Evolutionary conservation across 2,888 invertebrate genomes (phyloP).

Genomic region (Drosophila tanythrix): DNA sequence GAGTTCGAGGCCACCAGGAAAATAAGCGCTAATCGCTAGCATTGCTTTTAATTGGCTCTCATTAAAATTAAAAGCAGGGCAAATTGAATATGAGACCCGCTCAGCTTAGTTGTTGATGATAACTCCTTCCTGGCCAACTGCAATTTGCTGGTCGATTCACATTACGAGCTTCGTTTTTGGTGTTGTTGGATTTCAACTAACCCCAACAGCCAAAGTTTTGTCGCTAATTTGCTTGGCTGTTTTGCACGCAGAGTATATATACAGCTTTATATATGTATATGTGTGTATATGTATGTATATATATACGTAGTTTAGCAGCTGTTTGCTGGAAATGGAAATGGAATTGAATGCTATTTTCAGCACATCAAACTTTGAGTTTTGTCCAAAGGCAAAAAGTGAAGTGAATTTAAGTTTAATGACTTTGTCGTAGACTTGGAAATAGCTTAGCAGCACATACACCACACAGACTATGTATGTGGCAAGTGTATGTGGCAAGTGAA

Average conservation of each 20-base stretch:
- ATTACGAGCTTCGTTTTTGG: slow-evolving; percentile 10
- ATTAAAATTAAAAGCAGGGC: slow-evolving; percentile 78
- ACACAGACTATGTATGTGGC: slow-evolving; percentile 10
- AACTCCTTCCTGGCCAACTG: slow-evolving; percentile 25
- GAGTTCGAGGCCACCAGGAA: background rate
- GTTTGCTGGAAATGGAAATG: slow-evolving; percentile 55
- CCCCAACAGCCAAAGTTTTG: slow-evolving; percentile 65
- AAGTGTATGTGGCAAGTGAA: slow-evolving; percentile 23
- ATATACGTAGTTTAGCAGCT: slow-evolving; percentile 28
- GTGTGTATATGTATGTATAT: background rate
- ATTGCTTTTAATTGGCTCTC: slow-evolving; percentile 77
- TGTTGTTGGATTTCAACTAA: slow-evolving; percentile 57
- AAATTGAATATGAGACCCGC: slow-evolving; percentile 74
- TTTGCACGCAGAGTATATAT: slow-evolving; percentile 43
- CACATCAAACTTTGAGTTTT: slow-evolving; percentile 54
- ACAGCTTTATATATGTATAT: background rate
- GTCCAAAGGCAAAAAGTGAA: slow-evolving; percentile 24
- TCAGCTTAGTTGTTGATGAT: slow-evolving; percentile 20
- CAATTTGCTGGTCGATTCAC: slow-evolving; percentile 23
- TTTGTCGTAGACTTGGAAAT: slow-evolving; percentile 39
- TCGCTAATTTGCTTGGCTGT: slow-evolving; percentile 75
- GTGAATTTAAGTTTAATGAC: slow-evolving; percentile 54
- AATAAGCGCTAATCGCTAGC: slow-evolving; percentile 49
- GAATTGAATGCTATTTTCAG: slow-evolving; percentile 56
- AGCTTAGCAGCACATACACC: slow-evolving; percentile 4